Percentiles rank a stretch among this genome's conserved stretches.
Conservation (phyloP, 2,797 vertebrate species). For the Pseudopleuronectes americanus region DNA sequence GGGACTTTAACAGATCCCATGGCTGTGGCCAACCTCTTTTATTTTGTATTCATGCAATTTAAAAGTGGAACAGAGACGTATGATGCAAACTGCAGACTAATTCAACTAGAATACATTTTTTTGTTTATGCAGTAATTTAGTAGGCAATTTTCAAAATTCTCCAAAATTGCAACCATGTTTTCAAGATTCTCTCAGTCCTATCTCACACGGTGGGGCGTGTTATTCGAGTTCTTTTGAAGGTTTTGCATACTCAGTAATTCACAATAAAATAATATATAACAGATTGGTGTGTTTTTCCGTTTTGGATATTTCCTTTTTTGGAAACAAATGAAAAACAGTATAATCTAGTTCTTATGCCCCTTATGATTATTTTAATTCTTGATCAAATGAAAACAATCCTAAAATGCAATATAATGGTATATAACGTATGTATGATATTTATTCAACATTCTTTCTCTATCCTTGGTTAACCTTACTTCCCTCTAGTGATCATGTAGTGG, state of each 20-base stretch:
- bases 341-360: no score
- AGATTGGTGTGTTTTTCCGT: no score
- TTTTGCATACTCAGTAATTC: no score
- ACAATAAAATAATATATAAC: no score
- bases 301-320: no score
- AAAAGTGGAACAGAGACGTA: neutral
- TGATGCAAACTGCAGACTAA: neutral
- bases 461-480: neutral
- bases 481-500: neutral
- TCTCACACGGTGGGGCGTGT: neutral
- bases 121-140: neutral
- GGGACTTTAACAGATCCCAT: neutral
- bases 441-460: neutral
- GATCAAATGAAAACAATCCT: neutral
- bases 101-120: neutral
- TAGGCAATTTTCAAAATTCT: neutral
- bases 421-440: neutral
- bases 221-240: no score
- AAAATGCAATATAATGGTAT: no score
- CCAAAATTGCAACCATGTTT: neutral
- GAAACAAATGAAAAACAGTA: no score
- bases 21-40: neutral
- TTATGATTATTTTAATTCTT: no score
- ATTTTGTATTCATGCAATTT: neutral
- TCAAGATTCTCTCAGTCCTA: neutral